These are phyloP conservation scores for Aegotheles bennettii DNA, from an alignment of 2,113 vertebrate genomes.

Conservation along the genomic window DNA sequence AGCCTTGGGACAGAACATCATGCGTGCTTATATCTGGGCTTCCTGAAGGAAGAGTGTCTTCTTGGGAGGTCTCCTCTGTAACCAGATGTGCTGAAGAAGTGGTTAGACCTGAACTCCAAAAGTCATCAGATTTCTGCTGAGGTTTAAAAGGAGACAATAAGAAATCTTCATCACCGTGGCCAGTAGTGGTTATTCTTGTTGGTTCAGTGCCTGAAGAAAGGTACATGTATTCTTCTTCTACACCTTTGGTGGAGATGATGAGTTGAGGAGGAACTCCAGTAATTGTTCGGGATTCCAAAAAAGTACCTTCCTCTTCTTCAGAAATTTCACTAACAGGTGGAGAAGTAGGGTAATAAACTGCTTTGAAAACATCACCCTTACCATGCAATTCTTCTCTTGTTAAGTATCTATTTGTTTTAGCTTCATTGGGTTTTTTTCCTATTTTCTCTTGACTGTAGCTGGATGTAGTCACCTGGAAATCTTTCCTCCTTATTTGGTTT, in stretches of 20 bases:
- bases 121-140: slow-evolving; percentile 46
- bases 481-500: slow-evolving; percentile 71
- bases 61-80: slow-evolving; percentile 53
- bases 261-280: slow-evolving; percentile 29
- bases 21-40: slow-evolving; percentile 35
- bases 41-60: slow-evolving; percentile 63
- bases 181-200: slow-evolving; percentile 58
- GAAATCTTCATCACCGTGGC: slow-evolving; percentile 55
- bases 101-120: slow-evolving; percentile 61
- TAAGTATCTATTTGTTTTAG: slow-evolving; percentile 61
- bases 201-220: slow-evolving; percentile 58
- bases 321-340: slow-evolving; percentile 46
- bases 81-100: slow-evolving; percentile 31
- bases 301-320: slow-evolving; percentile 31
- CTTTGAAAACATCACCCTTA: slow-evolving; percentile 63
- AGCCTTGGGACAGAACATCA: slow-evolving; percentile 44
- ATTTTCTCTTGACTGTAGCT: slow-evolving; percentile 57
- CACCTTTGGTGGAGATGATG: slow-evolving; percentile 21
- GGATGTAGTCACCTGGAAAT: slow-evolving; percentile 66
- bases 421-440: slow-evolving; percentile 45
- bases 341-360: slow-evolving; percentile 59
- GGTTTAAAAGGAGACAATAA: slow-evolving; percentile 59
- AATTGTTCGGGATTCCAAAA: slow-evolving; percentile 24
- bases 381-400: slow-evolving; percentile 50
- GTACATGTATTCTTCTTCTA: slow-evolving; percentile 58